phyloP scores from a whole-genome alignment of 2,797 vertebrate species.

The Siniperca undulata region DNA sequence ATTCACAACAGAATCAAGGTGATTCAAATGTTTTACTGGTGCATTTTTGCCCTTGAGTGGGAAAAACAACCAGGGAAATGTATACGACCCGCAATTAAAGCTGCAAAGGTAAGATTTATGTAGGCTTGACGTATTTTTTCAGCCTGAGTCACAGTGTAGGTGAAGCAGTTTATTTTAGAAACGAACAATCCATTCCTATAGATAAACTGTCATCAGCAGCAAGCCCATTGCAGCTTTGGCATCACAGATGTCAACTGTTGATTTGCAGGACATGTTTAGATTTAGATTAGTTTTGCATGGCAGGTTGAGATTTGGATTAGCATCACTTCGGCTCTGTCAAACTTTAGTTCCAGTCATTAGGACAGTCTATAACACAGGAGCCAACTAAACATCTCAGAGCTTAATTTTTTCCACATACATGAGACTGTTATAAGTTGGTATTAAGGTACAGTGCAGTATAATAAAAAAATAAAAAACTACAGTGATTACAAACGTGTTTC shows the following conservation, averaged over 20 bases:
- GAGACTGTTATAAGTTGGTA: background rate
- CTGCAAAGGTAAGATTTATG: slow-evolving; percentile 16
- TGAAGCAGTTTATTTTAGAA: background rate
- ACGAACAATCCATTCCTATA: background rate
- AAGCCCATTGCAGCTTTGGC: background rate
- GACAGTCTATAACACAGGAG: background rate
- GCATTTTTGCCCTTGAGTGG: slow-evolving; percentile 38
- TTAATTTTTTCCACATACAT: background rate
- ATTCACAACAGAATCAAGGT: slow-evolving; percentile 36
- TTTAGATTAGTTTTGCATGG: background rate
- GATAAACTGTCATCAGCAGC: background rate
- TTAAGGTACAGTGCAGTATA: background rate
- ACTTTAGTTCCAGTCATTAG: background rate
- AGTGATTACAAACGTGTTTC: background rate
- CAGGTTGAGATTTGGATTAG: background rate
- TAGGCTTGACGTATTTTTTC: background rate
- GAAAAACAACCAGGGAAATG: slow-evolving; percentile 8
- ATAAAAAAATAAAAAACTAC: background rate
- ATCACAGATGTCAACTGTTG: background rate
- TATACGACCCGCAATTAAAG: slow-evolving; percentile 15
- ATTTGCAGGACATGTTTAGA: background rate
- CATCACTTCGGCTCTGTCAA: background rate
- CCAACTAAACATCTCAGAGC: background rate
- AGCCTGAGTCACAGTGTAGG: slow-evolving; percentile 2
- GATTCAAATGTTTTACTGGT: slow-evolving; percentile 29